These are phyloP conservation scores for Halichoeres trimaculatus DNA, from an alignment of 2,113 vertebrate species.

Conservation along the genomic window DNA sequence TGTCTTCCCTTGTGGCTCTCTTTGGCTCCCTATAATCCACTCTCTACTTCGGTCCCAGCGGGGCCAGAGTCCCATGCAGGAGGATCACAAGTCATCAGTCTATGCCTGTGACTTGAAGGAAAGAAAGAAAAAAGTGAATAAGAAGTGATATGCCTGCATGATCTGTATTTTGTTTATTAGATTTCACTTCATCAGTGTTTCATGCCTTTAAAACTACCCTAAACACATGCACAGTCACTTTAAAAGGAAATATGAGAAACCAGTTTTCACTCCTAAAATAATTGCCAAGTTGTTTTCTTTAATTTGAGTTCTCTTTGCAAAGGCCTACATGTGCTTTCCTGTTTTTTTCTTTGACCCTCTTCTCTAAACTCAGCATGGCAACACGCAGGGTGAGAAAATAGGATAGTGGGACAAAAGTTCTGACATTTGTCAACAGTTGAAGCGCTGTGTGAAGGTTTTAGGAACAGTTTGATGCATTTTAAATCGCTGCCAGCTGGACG, in stretches of 20 bases:
- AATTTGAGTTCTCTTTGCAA: background rate
- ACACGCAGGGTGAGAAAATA: constrained; percentile 30
- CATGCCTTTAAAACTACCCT: background rate
- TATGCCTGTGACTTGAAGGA: constrained; percentile 23
- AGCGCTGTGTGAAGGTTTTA: constrained; percentile 52
- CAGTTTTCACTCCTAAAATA: background rate
- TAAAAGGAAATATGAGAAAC: too few relatives aligned
- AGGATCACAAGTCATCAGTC: constrained; percentile 19
- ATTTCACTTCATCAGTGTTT: constrained; percentile 5
- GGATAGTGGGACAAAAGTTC: constrained; percentile 53
- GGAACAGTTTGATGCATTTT: constrained; percentile 58
- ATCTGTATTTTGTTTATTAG: background rate
- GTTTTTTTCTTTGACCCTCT: constrained; percentile 42
- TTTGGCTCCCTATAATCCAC: constrained; percentile 49
- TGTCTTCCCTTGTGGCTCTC: constrained; percentile 53
- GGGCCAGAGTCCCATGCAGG: constrained; percentile 20
- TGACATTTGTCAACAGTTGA: constrained; percentile 52
- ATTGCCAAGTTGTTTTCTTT: too few relatives aligned
- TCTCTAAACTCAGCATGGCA: constrained; percentile 17
- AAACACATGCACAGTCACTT: background rate
- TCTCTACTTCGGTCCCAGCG: constrained; percentile 29
- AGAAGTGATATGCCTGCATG: background rate
- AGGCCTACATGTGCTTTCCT: background rate
- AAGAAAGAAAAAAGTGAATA: constrained; percentile 9
- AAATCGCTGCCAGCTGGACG: constrained; percentile 73